Evolutionary conservation across 2,113 vertebrate species (phyloP).

Genomic region (Prinia subflava): DNA sequence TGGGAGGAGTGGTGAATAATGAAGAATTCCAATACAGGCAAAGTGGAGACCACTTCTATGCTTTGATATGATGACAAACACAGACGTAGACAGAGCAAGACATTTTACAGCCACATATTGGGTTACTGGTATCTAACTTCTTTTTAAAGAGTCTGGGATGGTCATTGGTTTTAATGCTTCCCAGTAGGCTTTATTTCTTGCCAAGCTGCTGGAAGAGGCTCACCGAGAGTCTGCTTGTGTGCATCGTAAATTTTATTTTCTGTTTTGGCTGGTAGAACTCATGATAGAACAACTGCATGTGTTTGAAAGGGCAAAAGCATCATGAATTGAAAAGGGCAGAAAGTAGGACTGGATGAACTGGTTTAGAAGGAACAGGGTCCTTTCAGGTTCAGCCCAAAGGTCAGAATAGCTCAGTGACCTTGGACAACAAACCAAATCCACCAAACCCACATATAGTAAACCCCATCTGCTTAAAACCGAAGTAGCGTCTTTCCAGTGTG

Average conservation of each 20-base stretch:
- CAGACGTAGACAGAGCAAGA: neutral
- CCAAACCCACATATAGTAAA: neutral
- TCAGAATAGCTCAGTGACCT: neutral
- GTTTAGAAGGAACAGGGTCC: neutral
- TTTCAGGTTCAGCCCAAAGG: neutral
- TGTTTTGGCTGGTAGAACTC: neutral
- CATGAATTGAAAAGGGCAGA: neutral
- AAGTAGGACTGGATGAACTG: neutral
- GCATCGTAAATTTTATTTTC: neutral
- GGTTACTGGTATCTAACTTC: slow-evolving; percentile 13
- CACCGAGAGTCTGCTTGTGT: neutral
- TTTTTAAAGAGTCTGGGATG: slow-evolving; percentile 12
- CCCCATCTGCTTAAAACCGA: neutral
- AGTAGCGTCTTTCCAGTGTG: neutral
- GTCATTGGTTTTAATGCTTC: slow-evolving; percentile 34
- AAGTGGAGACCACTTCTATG: neutral
- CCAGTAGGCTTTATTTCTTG: slow-evolving; percentile 20
- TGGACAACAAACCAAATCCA: neutral
- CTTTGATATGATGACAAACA: slow-evolving; percentile 31
- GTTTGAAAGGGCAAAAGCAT: neutral
- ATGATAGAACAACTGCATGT: neutral
- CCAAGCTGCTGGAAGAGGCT: slow-evolving; percentile 1
- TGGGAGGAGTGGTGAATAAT: slow-evolving; percentile 31
- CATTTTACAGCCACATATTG: neutral
- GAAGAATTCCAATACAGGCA: neutral